Conservation (phyloP, 2,888 invertebrate species). For the Sycophila texana region DNA sequence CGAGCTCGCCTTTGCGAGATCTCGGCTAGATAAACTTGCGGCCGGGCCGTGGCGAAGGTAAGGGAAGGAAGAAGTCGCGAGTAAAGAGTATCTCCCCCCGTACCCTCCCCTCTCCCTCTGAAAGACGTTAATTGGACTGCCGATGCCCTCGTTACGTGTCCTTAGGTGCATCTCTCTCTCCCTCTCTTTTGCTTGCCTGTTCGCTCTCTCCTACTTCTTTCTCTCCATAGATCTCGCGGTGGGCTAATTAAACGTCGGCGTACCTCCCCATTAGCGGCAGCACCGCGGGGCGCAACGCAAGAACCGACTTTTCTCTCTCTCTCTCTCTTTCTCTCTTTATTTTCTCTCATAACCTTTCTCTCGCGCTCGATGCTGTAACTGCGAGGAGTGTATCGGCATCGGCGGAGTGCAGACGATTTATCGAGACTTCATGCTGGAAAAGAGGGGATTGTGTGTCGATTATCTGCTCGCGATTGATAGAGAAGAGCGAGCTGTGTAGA, state of each 20-base stretch:
- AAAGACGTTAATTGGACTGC: slow-evolving; percentile 60
- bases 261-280: slow-evolving; percentile 67
- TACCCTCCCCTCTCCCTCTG: slow-evolving; percentile 23
- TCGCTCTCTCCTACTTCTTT: background rate
- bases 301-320: slow-evolving; percentile 23
- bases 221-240: slow-evolving; percentile 65
- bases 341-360: slow-evolving; percentile 49
- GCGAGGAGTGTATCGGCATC: slow-evolving; percentile 6
- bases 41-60: slow-evolving; percentile 1
- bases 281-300: slow-evolving; percentile 59
- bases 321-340: slow-evolving; percentile 1
- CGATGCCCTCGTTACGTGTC: slow-evolving; percentile 59
- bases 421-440: slow-evolving; percentile 18
- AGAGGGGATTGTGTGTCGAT: slow-evolving; percentile 13
- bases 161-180: slow-evolving; percentile 45
- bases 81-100: background rate
- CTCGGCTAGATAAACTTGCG: slow-evolving; percentile 50
- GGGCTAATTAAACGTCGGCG: slow-evolving; percentile 68
- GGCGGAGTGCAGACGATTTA: slow-evolving; percentile 21
- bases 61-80: slow-evolving; percentile 13
- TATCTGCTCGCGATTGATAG: background rate
- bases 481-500: slow-evolving; percentile 15
- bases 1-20: slow-evolving; percentile 24
- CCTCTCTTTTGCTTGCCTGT: slow-evolving; percentile 41
- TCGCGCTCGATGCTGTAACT: slow-evolving; percentile 19